Evolutionary conservation across 2,888 invertebrate genomes (phyloP), one percentile per base, ranked within the genome.

Genomic region (Prionchulus punctatus): DNA sequence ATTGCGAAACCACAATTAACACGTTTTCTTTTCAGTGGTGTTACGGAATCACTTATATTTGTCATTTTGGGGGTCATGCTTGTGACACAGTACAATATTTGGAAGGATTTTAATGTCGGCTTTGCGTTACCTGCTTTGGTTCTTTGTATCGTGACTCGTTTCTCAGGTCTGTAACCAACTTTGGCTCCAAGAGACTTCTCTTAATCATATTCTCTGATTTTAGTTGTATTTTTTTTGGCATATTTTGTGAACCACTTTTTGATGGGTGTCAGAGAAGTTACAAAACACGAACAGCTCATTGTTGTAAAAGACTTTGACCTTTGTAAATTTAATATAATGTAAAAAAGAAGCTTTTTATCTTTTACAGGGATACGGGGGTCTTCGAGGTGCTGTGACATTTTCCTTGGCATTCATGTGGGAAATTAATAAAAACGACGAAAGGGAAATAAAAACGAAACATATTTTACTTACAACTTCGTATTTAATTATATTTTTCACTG

Each of bases 371-470:
- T 79, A 78, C 61, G 79, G 78, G 21, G 79, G 79, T 18, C 68
- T 79, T 27, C 67, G 79, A 31, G 79, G 79, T 2, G 79, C 78
- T 1, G 77, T 79, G 1, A 77, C 77, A 31, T 79, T 79, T 66
- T 77, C 77, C 0, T 67, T 79, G 51, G 78, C 76, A 1, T 75
- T 75, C 56, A 73, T 78, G 70, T 65, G 79, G 28, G 60, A 70
- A 15, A 12, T 30, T 21, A 30, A 49, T 15, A 12, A 7, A 28
- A 45, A 12, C 4, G 12, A 28, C 15, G 12, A 28, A 7, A 63
- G 65, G 7, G 59, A 65, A 1, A 63, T 65, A 1, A 60, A 70
- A 48, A 63, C 66, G 2, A 63, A 62, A 36, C 59, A 60, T n/a
- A 58, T 62, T 49, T 69, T 75, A 51, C 67, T 73, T 26, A 70